Conservation (phyloP, 2,797 vertebrate species). For the Lemur catta region DNA sequence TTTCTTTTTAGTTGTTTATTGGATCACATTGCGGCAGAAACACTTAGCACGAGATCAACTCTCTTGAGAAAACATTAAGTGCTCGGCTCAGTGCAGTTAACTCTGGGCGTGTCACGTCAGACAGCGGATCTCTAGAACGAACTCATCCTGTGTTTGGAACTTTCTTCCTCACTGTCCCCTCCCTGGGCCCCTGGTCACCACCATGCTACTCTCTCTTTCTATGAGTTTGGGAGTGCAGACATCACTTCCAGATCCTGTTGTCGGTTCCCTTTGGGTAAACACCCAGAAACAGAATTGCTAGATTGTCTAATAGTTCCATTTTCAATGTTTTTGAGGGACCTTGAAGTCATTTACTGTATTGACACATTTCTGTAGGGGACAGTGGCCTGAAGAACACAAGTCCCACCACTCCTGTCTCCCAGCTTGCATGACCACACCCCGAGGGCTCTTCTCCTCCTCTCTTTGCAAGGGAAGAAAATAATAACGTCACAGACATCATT, state of each 20-base stretch:
- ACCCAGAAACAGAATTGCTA: fast-evolving
- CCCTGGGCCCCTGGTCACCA: no score
- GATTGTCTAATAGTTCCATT: fast-evolving
- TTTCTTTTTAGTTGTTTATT: background rate
- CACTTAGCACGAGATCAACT: no score
- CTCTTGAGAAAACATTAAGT: background rate
- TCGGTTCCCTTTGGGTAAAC: background rate
- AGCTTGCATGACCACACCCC: background rate
- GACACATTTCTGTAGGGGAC: background rate
- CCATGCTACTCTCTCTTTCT: background rate
- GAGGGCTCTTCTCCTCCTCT: background rate
- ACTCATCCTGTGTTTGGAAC: no score
- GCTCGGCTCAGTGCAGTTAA: fast-evolving
- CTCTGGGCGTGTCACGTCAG: fast-evolving
- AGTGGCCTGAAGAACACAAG: fast-evolving
- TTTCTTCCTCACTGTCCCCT: no score
- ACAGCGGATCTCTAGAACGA: fast-evolving
- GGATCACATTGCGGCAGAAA: background rate
- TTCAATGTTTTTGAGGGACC: background rate
- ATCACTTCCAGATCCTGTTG: no score
- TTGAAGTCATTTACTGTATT: fast-evolving
- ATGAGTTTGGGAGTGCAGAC: background rate
- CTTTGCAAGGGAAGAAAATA: background rate
- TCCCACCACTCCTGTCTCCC: fast-evolving
- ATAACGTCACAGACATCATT: no score